Conservation (phyloP, 2,888 invertebrate genomes). For the Scaptomyza cyrtandrae region DNA sequence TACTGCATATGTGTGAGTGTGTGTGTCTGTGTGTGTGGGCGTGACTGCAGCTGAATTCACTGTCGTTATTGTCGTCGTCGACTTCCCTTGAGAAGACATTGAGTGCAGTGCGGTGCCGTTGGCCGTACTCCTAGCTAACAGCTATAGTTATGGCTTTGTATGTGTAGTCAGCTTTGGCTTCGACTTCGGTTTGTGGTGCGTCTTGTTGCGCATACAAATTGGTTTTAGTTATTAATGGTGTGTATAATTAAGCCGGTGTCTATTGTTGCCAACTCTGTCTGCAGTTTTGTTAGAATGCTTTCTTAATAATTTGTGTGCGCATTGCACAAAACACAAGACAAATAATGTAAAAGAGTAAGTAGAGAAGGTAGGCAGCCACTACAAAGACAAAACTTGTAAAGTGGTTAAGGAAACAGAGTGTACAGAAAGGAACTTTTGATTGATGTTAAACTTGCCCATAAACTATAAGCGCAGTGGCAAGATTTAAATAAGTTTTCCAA, state of each 20-base stretch:
- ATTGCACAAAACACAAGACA: slow-evolving; percentile 60
- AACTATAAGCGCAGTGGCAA: background rate
- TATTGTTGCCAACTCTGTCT: slow-evolving; percentile 78
- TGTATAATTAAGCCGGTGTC: slow-evolving; percentile 75
- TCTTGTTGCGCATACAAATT: slow-evolving; percentile 74
- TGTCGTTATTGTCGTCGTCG: slow-evolving; percentile 19
- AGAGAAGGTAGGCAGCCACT: background rate
- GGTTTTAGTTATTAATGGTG: slow-evolving; percentile 78
- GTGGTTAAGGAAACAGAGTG: background rate
- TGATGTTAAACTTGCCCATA: slow-evolving; percentile 4
- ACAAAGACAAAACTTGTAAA: background rate
- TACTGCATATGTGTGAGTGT: slow-evolving; percentile 29
- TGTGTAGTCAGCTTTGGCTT: slow-evolving; percentile 1
- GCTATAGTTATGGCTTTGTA: slow-evolving; percentile 3
- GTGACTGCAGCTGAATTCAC: slow-evolving; percentile 36
- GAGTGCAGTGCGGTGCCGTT: slow-evolving; percentile 36
- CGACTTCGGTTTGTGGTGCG: slow-evolving; percentile 19
- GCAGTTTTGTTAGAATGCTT: slow-evolving; percentile 75
- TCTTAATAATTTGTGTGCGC: slow-evolving; percentile 75
- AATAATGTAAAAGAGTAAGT: slow-evolving; percentile 3
- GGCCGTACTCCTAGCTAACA: slow-evolving; percentile 6
- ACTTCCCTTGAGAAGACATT: slow-evolving; percentile 49
- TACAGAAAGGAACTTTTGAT: slow-evolving; percentile 1
- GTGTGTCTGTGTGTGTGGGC: slow-evolving; percentile 24
- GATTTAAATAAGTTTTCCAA: background rate